Base-by-base conservation (phyloP, 2,888 invertebrate species). In the Caenorhabditis uteleia region DNA sequence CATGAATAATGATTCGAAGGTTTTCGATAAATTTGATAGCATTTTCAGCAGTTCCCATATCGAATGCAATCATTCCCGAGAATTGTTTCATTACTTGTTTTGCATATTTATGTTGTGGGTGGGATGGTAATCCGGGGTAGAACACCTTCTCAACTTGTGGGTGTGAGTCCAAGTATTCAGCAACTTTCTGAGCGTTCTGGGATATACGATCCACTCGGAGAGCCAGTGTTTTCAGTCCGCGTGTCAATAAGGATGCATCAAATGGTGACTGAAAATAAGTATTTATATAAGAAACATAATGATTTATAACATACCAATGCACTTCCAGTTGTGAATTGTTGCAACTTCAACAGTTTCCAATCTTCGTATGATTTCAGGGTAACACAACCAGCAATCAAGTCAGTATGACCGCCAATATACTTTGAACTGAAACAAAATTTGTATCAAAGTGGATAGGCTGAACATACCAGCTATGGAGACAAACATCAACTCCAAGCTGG, bases 401-500 rank as follows among this genome's bases (percentile, higher is more conserved):
- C 85, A 39, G 81, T 79, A 70, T 85, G 85, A 4, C 85, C 85
- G 10, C 84, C 84, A 54, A 85, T 75, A 70, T 84, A 85, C 65
- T 85, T 85, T 14, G 85, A 83, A 51, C 84, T 84, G 54, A 34
- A 64, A 29, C 6, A 8, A 14, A n/a, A n/a, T n/a, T n/a, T n/a
- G n/a, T n/a, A n/a, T n/a, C n/a, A n/a, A n/a, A n/a, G n/a, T n/a
- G n/a, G n/a, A n/a, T n/a, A n/a, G n/a, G n/a, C n/a, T n/a, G n/a
- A n/a, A n/a, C n/a, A n/a, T 18, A 84, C 84, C 83, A 84, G 71
- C 77, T 77, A 55, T 85, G 85, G 26, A 84, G 67, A 7, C 74
- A 75, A 23, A 85, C 70, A 58, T 85, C 84, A 4, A 84, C 77
- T 14, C 85, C 85, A 29, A 79, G 70, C 45, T 80, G 77, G 44